A percentile compares a stretch with the other conserved stretches of the same genome.
phyloP scores from a whole-genome alignment of 35 echinoderm and acorn worm genomes.

The Lytechinus variegatus region DNA sequence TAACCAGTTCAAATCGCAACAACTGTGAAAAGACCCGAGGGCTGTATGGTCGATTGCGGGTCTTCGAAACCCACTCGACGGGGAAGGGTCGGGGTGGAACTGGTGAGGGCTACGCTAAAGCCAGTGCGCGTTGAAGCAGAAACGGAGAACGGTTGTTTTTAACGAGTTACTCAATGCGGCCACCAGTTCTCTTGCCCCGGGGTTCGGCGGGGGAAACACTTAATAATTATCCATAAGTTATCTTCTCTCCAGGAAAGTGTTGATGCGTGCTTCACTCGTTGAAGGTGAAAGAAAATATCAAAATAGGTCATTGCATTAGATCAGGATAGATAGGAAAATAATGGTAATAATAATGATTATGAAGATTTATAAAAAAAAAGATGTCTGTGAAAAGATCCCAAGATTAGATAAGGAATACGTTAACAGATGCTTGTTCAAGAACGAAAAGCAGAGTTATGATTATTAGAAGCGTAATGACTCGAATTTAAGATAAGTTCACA shows the following conservation, averaged over 20 bases:
- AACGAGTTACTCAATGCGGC: neutral
- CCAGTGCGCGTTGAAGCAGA: neutral
- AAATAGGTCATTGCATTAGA: neutral
- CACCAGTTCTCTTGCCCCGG: neutral
- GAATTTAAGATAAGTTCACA: no score
- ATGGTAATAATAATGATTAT: neutral
- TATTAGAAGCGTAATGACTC: no score
- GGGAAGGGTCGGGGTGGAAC: neutral
- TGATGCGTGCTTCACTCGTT: neutral
- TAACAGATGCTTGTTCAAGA: neutral
- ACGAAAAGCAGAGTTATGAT: no score
- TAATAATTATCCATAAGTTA: constrained; percentile 15
- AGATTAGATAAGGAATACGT: neutral
- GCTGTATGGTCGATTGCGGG: neutral
- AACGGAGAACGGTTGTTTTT: neutral
- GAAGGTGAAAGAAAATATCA: neutral
- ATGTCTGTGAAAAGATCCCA: neutral
- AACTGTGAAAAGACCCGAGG: neutral
- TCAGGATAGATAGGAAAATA: neutral
- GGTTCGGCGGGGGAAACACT: neutral
- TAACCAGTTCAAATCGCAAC: neutral
- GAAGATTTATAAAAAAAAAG: no score
- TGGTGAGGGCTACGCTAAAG: neutral
- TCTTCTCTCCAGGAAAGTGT: neutral
- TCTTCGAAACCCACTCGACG: neutral